Evolutionary conservation across 2,797 vertebrate genomes (phyloP).

Genomic region (Mormyrops boulengeri): DNA sequence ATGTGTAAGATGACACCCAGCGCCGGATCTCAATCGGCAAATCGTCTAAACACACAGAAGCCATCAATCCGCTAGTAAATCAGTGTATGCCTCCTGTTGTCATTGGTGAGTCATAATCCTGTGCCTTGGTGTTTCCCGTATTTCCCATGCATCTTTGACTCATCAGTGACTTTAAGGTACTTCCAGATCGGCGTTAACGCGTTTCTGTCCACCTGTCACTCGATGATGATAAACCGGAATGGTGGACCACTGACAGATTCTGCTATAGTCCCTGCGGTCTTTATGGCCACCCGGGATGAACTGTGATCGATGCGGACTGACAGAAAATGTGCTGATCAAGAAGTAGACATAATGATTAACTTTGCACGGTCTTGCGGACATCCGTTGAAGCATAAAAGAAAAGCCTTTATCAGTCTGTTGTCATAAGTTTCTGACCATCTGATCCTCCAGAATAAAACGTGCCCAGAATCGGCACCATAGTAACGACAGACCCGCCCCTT

Average conservation of each 20-base stretch:
- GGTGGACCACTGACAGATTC: not conserved
- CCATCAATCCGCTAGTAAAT: not conserved
- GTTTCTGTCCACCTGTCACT: not conserved
- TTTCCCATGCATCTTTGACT: not conserved
- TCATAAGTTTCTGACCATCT: not conserved
- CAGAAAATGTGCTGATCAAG: not conserved
- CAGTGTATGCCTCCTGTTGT: not conserved
- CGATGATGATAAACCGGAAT: not conserved
- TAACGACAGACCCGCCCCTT: slow-evolving; percentile 11
- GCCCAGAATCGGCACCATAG: not conserved
- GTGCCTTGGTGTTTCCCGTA: not conserved
- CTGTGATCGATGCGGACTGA: not conserved
- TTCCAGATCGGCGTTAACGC: not conserved
- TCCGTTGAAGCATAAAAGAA: not conserved
- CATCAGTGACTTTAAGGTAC: not conserved
- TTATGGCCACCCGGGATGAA: not conserved
- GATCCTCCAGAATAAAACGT: not conserved
- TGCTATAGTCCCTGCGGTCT: not conserved
- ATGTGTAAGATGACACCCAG: not conserved
- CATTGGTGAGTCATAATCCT: not conserved
- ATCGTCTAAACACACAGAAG: not conserved
- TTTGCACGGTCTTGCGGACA: not conserved
- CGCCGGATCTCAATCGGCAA: not conserved
- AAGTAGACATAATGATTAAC: not conserved
- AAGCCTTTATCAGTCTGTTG: not conserved